These are phyloP conservation scores for Amaurobius ferox DNA, from an alignment of 2,888 invertebrate genomes.

Conservation along the genomic window DNA sequence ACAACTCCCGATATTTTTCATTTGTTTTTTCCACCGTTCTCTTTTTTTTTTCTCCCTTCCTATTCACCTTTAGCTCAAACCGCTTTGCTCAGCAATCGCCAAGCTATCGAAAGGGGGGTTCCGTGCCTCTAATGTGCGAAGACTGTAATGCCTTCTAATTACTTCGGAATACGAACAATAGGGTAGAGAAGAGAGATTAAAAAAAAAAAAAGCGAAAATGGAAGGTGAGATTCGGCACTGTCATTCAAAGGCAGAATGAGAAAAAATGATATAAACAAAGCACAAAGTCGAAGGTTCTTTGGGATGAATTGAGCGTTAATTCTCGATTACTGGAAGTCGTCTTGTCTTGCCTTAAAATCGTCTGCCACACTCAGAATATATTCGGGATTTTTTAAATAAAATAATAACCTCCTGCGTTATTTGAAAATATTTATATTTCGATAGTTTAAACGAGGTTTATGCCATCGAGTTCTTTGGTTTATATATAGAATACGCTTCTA, in stretches of 20 bases:
- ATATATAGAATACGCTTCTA: too few species aligned
- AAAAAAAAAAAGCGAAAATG: slow-evolving; percentile 9
- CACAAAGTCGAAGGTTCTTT: not conserved
- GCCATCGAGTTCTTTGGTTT: too few species aligned
- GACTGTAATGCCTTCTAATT: slow-evolving; percentile 67
- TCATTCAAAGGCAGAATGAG: not conserved
- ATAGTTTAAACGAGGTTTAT: too few species aligned
- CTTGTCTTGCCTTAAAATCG: too few species aligned
- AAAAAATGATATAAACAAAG: slow-evolving; percentile 12
- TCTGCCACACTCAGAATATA: too few species aligned
- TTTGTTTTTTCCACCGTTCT: slow-evolving; percentile 33
- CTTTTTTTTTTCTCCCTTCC: slow-evolving; percentile 12
- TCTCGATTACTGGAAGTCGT: not conserved
- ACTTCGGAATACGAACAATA: slow-evolving; percentile 67
- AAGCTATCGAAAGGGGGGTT: slow-evolving; percentile 55
- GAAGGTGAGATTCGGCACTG: slow-evolving; percentile 16
- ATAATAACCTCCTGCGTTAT: too few species aligned
- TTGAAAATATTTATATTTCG: too few species aligned
- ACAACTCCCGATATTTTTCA: slow-evolving; percentile 33
- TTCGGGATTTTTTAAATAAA: too few species aligned
- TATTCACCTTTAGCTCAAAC: slow-evolving; percentile 42
- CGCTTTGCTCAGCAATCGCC: slow-evolving; percentile 70
- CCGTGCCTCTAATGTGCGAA: slow-evolving; percentile 31
- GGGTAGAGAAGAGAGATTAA: slow-evolving; percentile 19
- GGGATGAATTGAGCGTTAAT: slow-evolving; percentile 10